Evolutionary conservation across 2,113 vertebrate species (phyloP).

Genomic region (Ameiurus melas): DNA sequence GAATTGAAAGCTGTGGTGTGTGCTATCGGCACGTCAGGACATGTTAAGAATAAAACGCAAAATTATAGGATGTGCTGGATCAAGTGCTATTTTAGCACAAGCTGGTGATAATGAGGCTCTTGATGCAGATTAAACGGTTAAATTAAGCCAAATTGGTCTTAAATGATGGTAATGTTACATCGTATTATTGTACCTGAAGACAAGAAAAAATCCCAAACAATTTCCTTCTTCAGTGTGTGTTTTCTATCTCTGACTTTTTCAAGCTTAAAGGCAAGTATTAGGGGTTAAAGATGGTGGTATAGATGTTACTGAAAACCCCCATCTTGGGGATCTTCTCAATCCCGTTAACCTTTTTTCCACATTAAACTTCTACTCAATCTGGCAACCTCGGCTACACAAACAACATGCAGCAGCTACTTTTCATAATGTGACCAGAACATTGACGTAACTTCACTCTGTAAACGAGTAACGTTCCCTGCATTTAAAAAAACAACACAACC

Average conservation of each 20-base stretch:
- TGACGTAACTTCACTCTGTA: neutral
- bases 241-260: neutral
- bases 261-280: neutral
- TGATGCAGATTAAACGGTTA: neutral
- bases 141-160: neutral
- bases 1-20: neutral
- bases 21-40: too few relatives aligned
- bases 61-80: neutral
- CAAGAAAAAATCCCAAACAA: neutral
- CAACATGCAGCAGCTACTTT: neutral
- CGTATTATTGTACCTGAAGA: neutral
- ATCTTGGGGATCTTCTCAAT: too few relatives aligned
- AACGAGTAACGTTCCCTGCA: neutral
- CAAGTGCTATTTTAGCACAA: neutral
- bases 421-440: neutral
- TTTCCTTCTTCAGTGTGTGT: neutral
- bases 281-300: neutral
- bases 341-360: too few relatives aligned
- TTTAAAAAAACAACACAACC: neutral
- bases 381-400: neutral
- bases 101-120: neutral
- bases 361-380: neutral
- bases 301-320: neutral
- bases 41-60: neutral
- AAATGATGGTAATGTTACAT: neutral